These are phyloP conservation scores for Thecocarcelia acutangulata DNA, from an alignment of 2,888 invertebrate genomes.

Conservation along the genomic window DNA sequence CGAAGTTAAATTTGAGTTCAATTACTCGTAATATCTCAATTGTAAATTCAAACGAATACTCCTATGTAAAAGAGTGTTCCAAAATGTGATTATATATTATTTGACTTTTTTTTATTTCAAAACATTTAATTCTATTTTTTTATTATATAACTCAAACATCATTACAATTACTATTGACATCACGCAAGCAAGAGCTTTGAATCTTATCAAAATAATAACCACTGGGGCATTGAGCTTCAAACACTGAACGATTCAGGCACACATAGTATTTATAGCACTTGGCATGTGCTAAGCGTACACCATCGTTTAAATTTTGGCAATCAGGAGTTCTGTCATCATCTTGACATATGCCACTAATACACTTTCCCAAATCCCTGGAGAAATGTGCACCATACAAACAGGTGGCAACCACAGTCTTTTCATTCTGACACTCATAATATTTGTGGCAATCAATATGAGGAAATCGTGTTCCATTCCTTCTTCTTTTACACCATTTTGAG, in stretches of 20 bases:
- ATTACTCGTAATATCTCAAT: too few species aligned
- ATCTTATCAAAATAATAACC: conserved; percentile 44
- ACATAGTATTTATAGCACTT: conserved; percentile 63
- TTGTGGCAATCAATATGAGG: conserved; percentile 60
- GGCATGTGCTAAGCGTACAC: conserved; percentile 35
- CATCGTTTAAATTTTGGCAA: conserved; percentile 39
- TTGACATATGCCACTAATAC: conserved; percentile 39
- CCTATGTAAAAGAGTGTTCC: too few species aligned
- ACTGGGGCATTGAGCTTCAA: conserved; percentile 42
- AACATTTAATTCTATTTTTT: too few species aligned
- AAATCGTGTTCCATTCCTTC: conserved; percentile 56
- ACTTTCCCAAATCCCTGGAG: conserved; percentile 13
- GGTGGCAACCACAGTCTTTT: conserved; percentile 10
- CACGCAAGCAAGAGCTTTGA: conserved; percentile 7
- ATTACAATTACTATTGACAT: conserved; percentile 39
- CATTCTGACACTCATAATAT: conserved; percentile 61
- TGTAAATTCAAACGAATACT: too few species aligned
- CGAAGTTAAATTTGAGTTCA: too few species aligned
- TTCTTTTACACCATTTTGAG: conserved; percentile 64
- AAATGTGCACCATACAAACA: conserved; percentile 65
- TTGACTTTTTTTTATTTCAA: too few species aligned
- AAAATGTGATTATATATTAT: too few species aligned
- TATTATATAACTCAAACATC: conserved; percentile 36
- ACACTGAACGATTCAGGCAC: conserved; percentile 35
- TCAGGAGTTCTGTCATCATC: conserved; percentile 29